phyloP scores from a whole-genome alignment of 2,797 vertebrate genomes.

The Pangasius macronema region DNA sequence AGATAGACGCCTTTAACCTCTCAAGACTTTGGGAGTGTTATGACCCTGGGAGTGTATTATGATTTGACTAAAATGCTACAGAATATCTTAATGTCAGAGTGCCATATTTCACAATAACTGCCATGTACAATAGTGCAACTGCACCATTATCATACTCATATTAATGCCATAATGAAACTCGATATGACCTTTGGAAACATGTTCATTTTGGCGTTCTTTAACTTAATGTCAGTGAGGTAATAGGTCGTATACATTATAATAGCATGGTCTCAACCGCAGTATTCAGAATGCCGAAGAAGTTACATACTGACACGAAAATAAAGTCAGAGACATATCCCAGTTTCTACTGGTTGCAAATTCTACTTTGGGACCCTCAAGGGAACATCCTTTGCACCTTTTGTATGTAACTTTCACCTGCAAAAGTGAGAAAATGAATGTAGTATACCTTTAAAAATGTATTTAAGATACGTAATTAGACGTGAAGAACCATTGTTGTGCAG shows the following conservation, averaged over 20 bases:
- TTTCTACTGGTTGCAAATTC: not conserved
- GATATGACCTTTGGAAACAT: conserved; percentile 25
- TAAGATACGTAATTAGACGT: not conserved
- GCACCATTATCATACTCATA: conserved; percentile 12
- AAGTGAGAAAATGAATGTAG: not conserved
- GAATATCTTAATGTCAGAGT: conserved; percentile 18
- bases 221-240: conserved; percentile 18
- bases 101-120: conserved; percentile 17
- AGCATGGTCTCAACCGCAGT: not conserved
- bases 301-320: not conserved
- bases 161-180: not conserved
- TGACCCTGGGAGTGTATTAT: conserved; percentile 9
- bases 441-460: not conserved
- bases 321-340: no score
- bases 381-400: not conserved
- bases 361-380: not conserved
- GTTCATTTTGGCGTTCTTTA: conserved; percentile 5
- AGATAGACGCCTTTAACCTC: conserved; percentile 5
- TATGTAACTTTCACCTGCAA: not conserved
- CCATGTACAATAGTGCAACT: conserved; percentile 13
- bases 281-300: conserved; percentile 6
- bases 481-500: not conserved
- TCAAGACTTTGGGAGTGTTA: not conserved
- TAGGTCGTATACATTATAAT: not conserved
- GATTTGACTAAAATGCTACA: conserved; percentile 11